phyloP scores from a whole-genome alignment of 1,140 invertebrate species.

The Delia radicum region DNA sequence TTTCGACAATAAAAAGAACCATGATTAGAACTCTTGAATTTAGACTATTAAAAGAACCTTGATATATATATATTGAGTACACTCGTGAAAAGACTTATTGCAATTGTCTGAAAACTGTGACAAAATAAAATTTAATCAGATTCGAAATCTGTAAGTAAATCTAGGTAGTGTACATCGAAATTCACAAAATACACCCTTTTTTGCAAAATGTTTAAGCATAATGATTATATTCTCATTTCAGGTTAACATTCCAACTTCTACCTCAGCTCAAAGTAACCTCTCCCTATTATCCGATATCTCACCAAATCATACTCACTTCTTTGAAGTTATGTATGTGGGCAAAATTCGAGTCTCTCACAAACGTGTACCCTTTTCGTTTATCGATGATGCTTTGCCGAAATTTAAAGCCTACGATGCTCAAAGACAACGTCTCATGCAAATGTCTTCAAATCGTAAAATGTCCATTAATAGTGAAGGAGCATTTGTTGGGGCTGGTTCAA shows the following conservation, averaged over 20 bases:
- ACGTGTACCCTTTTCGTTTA: conserved; percentile 83
- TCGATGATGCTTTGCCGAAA: conserved; percentile 85
- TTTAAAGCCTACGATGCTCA: conserved; percentile 79
- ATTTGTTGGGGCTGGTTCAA: conserved; percentile 36
- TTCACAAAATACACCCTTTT: too few relatives aligned
- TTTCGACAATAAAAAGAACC: too few relatives aligned
- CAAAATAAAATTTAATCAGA: too few relatives aligned
- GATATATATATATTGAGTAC: too few relatives aligned
- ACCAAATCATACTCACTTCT: conserved; percentile 81
- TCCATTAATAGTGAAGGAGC: conserved; percentile 48
- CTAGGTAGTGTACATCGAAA: too few relatives aligned
- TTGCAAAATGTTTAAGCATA: too few relatives aligned
- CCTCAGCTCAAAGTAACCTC: conserved; percentile 49
- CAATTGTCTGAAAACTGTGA: too few relatives aligned
- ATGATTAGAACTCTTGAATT: too few relatives aligned
- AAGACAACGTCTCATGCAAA: conserved; percentile 61
- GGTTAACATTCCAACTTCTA: conserved; percentile 51
- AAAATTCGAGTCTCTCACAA: conserved; percentile 82
- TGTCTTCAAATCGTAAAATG: conserved; percentile 49
- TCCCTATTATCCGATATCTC: conserved; percentile 77
- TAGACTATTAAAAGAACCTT: too few relatives aligned
- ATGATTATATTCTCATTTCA: conserved; percentile 2
- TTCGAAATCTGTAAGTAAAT: too few relatives aligned
- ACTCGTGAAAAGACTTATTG: too few relatives aligned
- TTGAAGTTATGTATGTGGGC: conserved; percentile 84